Percentiles rank a stretch among this genome's conserved stretches.
Evolutionary conservation across 2,797 vertebrate genomes (phyloP).

Genomic region (Ctenopoma kingsleyae): DNA sequence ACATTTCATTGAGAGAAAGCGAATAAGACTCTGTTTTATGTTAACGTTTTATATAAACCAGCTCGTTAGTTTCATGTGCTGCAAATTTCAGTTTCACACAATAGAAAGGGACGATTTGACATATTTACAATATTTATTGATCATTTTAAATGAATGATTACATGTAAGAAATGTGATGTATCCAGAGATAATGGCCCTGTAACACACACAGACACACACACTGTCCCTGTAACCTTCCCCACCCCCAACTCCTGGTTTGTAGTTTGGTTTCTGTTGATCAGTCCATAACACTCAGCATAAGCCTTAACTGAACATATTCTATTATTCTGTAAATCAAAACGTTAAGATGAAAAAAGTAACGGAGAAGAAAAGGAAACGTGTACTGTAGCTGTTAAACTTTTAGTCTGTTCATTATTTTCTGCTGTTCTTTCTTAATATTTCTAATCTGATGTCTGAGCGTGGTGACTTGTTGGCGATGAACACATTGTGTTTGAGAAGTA

Average conservation of each 20-base stretch:
- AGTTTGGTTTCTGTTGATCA: constrained; percentile 49
- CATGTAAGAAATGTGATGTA: neutral
- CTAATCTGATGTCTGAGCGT: constrained; percentile 77
- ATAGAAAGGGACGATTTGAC: too few species aligned
- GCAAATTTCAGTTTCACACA: neutral
- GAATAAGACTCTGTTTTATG: too few species aligned
- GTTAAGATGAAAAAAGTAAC: constrained; percentile 45
- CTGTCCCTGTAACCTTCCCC: too few species aligned
- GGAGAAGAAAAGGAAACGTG: constrained; percentile 70
- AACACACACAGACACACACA: neutral
- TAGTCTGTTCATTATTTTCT: constrained; percentile 76
- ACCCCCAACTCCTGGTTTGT: constrained; percentile 1
- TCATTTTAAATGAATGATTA: too few species aligned
- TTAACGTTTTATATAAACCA: too few species aligned
- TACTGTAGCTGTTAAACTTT: constrained; percentile 79
- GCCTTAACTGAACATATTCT: constrained; percentile 84
- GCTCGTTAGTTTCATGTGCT: neutral
- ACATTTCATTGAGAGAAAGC: neutral
- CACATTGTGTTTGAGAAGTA: constrained; percentile 65
- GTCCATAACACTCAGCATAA: constrained; percentile 78
- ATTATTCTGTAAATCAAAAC: constrained; percentile 81
- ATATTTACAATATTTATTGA: too few species aligned
- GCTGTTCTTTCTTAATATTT: constrained; percentile 77
- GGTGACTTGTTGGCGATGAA: constrained; percentile 67
- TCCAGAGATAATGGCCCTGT: neutral